Base-by-base conservation (phyloP, 2,797 vertebrate species). In the Rhinatrema bivittatum region DNA sequence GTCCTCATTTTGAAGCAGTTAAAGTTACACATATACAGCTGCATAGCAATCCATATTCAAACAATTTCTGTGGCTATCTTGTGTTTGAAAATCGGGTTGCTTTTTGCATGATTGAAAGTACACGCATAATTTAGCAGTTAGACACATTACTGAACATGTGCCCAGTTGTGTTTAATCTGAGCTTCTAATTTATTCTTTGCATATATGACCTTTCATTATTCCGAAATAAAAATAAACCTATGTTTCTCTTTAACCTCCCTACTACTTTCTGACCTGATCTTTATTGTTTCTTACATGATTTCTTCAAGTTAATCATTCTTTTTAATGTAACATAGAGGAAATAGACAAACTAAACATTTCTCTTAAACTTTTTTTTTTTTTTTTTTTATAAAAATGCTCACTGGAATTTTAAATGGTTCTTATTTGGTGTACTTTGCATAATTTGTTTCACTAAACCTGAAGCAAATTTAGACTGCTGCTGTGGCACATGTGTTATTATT, bases 381-480 rank as follows among this genome's bases (percentile, higher is more conserved):
- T n/a, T n/a, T n/a, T n/a, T n/a, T n/a, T n/a, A 65, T 51, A 59
- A 55, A 56, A 46, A 45, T 63, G 36, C 44, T 56, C 63, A 35
- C 23, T 60, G 72, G 68, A 68, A 65, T 70, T 70, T 60, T 47
- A 66, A 80, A 59, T 43, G 46, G 52, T 63, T 58, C 67, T 40
- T 57, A 55, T 65, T 71, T 68, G 49, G 59, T 54, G 58, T 64
- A 56, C 59, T 80, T 73, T 77, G 62, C 73, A 58, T 59, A 70
- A 72, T 72, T 70, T 55, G 65, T 71, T 36, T 46, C 54, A 49
- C 62, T 62, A 75, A 80, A 81, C 70, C 47, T 22, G 65, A 78
- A 76, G 48, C 79, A 75, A 72, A 75, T 62, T 65, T 52, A 21
- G 46, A 2, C n/a, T 20, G 41, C 65, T 60, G 36, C 45, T 61